phyloP scores from a whole-genome alignment of 1,140 invertebrate genomes.

The Danaus plexippus region DNA sequence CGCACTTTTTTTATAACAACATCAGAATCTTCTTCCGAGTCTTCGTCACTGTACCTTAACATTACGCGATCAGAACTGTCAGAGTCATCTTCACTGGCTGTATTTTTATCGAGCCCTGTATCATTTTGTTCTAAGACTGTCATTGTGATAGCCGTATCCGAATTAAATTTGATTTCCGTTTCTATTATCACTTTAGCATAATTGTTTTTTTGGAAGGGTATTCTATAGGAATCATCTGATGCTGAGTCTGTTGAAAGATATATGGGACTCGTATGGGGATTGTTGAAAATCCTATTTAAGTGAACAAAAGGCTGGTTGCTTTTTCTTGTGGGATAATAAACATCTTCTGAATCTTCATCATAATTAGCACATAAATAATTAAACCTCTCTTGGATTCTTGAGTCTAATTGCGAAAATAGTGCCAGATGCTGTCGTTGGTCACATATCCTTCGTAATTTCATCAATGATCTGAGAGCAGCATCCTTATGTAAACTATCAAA shows the following conservation, averaged over 20 bases:
- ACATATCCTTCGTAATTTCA: slow-evolving; percentile 77
- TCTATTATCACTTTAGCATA: slow-evolving; percentile 80
- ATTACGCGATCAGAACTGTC: slow-evolving; percentile 64
- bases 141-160: slow-evolving; percentile 85
- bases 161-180: slow-evolving; percentile 84
- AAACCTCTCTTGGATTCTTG: slow-evolving; percentile 76
- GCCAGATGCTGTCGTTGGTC: slow-evolving; percentile 76
- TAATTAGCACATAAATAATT: slow-evolving; percentile 78
- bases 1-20: slow-evolving; percentile 77
- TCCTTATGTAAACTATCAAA: slow-evolving; percentile 79
- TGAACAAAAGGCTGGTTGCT: slow-evolving; percentile 43
- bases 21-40: slow-evolving; percentile 72
- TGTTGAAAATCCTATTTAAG: slow-evolving; percentile 52
- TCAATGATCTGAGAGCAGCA: slow-evolving; percentile 76
- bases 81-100: slow-evolving; percentile 66
- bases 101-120: slow-evolving; percentile 56
- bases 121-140: slow-evolving; percentile 81
- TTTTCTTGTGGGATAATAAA: slow-evolving; percentile 56
- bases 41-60: slow-evolving; percentile 73
- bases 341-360: slow-evolving; percentile 66
- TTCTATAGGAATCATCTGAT: slow-evolving; percentile 53
- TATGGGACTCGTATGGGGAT: slow-evolving; percentile 34
- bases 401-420: slow-evolving; percentile 61
- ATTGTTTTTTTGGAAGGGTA: slow-evolving; percentile 49
- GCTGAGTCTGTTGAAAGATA: slow-evolving; percentile 54